Evolutionary conservation across 2,797 vertebrate species (phyloP).

Genomic region (Amniataba percoides): DNA sequence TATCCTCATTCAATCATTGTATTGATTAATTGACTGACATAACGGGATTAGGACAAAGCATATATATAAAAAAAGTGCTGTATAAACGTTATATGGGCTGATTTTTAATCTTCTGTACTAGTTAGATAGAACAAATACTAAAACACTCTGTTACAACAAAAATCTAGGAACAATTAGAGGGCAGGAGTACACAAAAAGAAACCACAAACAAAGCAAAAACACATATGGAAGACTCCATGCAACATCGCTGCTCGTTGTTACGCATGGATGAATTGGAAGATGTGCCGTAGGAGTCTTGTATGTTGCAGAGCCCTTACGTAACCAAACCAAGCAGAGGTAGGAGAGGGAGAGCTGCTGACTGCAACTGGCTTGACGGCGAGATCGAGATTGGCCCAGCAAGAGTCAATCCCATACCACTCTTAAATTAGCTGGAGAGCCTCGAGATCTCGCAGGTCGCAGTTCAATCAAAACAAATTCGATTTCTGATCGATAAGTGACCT

Average conservation of each 20-base stretch:
- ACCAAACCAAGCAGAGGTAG: background rate
- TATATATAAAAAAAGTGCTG: background rate
- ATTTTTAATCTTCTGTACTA: background rate
- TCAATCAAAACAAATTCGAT: slow-evolving; percentile 41
- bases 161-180: background rate
- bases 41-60: background rate
- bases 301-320: background rate
- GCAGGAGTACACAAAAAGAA: background rate
- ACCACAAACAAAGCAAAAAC: background rate
- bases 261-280: background rate
- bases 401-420: slow-evolving; percentile 16
- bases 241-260: background rate
- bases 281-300: background rate
- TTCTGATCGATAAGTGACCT: slow-evolving; percentile 31
- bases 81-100: background rate
- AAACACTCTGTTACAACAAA: background rate
- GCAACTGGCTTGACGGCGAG: slow-evolving; percentile 16
- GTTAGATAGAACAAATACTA: background rate
- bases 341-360: background rate
- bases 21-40: background rate
- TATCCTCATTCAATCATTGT: background rate
- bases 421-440: slow-evolving; percentile 38
- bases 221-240: background rate
- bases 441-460: slow-evolving; percentile 31
- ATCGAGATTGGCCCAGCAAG: slow-evolving; percentile 29